These are phyloP conservation scores for Narcine bancroftii DNA, from an alignment of 2,113 vertebrate species.

Conservation along the genomic window DNA sequence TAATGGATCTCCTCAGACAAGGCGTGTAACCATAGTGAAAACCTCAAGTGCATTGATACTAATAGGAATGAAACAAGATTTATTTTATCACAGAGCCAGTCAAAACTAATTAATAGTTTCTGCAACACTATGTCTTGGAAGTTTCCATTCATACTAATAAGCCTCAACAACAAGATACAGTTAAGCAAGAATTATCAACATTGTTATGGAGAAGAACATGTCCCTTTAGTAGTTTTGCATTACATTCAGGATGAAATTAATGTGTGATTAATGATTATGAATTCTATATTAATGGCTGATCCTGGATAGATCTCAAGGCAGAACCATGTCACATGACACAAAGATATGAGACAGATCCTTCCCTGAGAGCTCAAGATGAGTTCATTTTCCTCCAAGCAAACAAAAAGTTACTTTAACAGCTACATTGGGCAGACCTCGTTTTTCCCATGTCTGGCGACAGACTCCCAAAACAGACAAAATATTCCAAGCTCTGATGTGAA, in stretches of 20 bases:
- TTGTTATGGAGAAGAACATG: neutral
- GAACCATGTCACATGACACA: neutral
- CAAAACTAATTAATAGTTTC: conserved; percentile 28
- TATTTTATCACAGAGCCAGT: conserved; percentile 15
- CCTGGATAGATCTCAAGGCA: neutral
- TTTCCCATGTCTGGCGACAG: too few species aligned
- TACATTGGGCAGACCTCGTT: too few species aligned
- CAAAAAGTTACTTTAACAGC: neutral
- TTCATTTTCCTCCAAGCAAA: neutral
- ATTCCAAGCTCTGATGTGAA: too few species aligned
- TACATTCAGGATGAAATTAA: neutral
- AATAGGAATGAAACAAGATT: conserved; percentile 22
- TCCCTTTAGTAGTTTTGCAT: neutral
- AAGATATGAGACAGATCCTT: neutral
- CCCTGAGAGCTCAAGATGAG: neutral
- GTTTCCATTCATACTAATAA: conserved; percentile 5
- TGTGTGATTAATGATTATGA: neutral
- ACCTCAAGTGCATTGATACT: conserved; percentile 13
- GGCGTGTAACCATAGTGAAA: conserved; percentile 24
- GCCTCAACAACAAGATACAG: neutral
- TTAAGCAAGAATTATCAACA: neutral
- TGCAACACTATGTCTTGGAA: conserved; percentile 19
- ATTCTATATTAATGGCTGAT: neutral
- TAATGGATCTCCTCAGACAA: conserved; percentile 23
- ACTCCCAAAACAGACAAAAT: too few species aligned